Base-by-base conservation (phyloP, 2,797 vertebrate species). In the Phyllotis vaccarum region DNA sequence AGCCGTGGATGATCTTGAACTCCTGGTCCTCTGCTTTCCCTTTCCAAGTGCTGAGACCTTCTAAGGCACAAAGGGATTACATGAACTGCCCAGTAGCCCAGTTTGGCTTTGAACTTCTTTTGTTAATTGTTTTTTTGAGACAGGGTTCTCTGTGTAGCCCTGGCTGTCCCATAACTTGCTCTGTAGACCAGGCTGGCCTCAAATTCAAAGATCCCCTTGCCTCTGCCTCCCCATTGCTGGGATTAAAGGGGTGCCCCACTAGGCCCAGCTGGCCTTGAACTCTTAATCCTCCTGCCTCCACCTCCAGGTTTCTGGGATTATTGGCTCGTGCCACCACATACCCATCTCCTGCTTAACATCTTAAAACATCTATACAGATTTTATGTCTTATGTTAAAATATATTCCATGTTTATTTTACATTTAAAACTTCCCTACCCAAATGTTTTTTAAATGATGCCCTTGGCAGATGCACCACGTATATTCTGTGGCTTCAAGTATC, bases 381-480 rank as follows among this genome's bases (percentile, higher is more conserved):
- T 95, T 83, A 76, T 0, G 68, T 96, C 74, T 97, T 97, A 94
- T 91, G 89, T 96, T 96, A 98, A 98, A 98, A 98, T 98, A 98
- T 90, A 97, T 82, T 79, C 58, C 91, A 81, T 74, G 56, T 98
- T 98, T 98, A 98, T 95, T 98, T 98, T 91, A 72, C n/a, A 96
- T 96, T 76, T 97, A 97, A 97, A 97, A 90, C 58, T 96, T 85
- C 90, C 94, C 68, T 52, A 72, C 7, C 62, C 92, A 64, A 90
- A 78, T 83, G 19, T 86, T 94, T 88, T 76, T 89, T 62, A 91
- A 58, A 0, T 3, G 87, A 95, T 93, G 74, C 68, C 74, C 90
- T 40, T 96, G 79, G 92, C 88, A 90, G 79, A 95, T 72, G 75
- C 76, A 93, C 96, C 89, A 95, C 93, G 31, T 95, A 94, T 91